Percentiles rank a stretch among this genome's conserved stretches.
phyloP scores from a whole-genome alignment of 2,797 vertebrate genomes.

The Oreortyx pictus region DNA sequence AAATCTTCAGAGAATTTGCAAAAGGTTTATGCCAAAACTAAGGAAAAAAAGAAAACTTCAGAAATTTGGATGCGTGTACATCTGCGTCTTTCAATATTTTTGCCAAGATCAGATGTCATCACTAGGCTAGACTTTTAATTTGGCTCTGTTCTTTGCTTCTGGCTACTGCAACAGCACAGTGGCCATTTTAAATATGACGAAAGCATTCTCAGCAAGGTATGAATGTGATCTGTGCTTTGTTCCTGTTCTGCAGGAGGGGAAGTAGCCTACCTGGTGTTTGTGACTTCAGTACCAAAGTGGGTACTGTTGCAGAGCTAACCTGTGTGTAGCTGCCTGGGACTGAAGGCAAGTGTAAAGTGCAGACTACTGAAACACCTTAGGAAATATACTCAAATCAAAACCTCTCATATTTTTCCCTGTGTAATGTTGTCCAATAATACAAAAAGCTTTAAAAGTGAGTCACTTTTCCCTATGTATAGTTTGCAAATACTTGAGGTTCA shows the following conservation, averaged over 20 bases:
- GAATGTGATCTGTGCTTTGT: background rate
- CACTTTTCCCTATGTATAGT: background rate
- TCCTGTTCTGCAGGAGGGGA: background rate
- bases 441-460: background rate
- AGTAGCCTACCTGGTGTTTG: background rate
- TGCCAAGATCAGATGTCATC: background rate
- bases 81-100: background rate
- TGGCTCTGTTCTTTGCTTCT: background rate
- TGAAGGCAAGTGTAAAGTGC: background rate
- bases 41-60: background rate
- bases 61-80: background rate
- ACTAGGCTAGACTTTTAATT: background rate
- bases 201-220: background rate
- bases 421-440: background rate
- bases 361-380: background rate
- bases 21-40: background rate
- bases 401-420: background rate
- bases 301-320: background rate
- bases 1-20: background rate
- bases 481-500: background rate
- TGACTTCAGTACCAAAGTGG: background rate
- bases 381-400: background rate
- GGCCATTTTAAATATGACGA: background rate
- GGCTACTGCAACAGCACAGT: background rate
- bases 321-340: accelerated